Evolutionary conservation across 2,797 vertebrate species (phyloP), one percentile per base, ranked within the genome.

Genomic region (Karalla daura): DNA sequence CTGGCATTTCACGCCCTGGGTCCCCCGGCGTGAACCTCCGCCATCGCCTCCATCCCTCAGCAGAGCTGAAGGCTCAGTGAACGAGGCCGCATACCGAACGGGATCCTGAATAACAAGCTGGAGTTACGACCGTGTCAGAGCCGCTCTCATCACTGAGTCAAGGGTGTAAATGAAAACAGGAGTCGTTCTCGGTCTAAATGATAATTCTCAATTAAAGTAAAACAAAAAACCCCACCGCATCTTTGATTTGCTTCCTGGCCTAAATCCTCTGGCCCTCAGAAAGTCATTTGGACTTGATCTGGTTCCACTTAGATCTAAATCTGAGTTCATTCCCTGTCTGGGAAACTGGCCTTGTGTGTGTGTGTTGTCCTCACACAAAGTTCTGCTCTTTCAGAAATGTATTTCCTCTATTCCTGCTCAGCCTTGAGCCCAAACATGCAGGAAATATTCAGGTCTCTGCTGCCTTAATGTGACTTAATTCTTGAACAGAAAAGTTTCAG

Each of bases 1-100:
- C 61, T 81, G 81, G 66, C 62, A 70, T 86, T 85, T 85, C 65
- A 70, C 46, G 5, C 53, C 45, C 59, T 73, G 59, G 63, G 27
- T 50, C 63, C 54, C 54, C 44, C 25, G 8, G 39, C 15, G 58
- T 53, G 61, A 69, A 55, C 53, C 68, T 44, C 43, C 46, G 30
- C 45, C 3, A 21, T n/a, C n/a, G n/a, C 45, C 10, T 3, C 55
- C 40, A 73, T 62, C 28, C 44, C 23, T 77, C 72, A 76, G 2
- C 37, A 52, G 40, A 18, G 4, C 37, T 27, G 54, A 67, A 54
- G 55, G 28, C 45, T 70, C 27, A 69, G 80, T 45, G 62, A 59
- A 51, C 49, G 41, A 62, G 78, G 63, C 44, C 37, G 50, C 70
- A 66, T 50, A 65, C 80, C 78, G 85, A 76, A 64, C n/a, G 43